These are phyloP conservation scores for Artibeus lituratus DNA, from an alignment of 2,797 vertebrate species.

Conservation along the genomic window DNA sequence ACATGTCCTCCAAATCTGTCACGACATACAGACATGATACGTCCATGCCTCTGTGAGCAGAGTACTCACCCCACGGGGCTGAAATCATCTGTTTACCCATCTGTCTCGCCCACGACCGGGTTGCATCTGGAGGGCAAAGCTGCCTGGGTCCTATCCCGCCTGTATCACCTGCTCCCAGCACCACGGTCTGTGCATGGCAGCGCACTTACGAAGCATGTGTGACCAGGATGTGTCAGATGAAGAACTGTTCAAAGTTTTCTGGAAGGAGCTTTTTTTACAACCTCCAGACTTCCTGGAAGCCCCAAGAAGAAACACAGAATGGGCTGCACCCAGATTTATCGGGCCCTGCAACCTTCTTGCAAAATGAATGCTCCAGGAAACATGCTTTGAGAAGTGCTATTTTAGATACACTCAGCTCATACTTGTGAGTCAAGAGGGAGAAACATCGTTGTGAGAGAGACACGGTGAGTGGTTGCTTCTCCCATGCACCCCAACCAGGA, in stretches of 20 bases:
- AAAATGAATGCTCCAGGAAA: not conserved
- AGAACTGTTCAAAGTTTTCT: not conserved
- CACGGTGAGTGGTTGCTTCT: not conserved
- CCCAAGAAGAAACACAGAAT: not conserved
- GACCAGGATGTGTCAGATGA: not conserved
- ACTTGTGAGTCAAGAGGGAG: not conserved
- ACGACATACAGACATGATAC: rapidly evolving
- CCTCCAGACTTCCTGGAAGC: not conserved
- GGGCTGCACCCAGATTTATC: no score
- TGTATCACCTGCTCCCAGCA: not conserved
- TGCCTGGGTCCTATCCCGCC: not conserved
- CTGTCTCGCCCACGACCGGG: not conserved
- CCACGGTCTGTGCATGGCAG: rapidly evolving
- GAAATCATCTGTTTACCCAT: not conserved
- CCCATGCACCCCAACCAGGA: no score
- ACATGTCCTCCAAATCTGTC: not conserved
- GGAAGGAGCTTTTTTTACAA: not conserved
- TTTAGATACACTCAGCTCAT: not conserved
- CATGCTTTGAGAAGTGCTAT: not conserved
- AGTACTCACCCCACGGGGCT: not conserved
- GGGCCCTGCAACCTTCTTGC: not conserved
- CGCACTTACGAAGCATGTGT: rapidly evolving
- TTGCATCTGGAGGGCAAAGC: not conserved
- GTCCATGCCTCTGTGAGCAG: not conserved
- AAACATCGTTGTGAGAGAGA: not conserved